These are phyloP conservation scores for Mirounga angustirostris DNA, from an alignment of 2,113 vertebrate genomes.

Conservation along the genomic window DNA sequence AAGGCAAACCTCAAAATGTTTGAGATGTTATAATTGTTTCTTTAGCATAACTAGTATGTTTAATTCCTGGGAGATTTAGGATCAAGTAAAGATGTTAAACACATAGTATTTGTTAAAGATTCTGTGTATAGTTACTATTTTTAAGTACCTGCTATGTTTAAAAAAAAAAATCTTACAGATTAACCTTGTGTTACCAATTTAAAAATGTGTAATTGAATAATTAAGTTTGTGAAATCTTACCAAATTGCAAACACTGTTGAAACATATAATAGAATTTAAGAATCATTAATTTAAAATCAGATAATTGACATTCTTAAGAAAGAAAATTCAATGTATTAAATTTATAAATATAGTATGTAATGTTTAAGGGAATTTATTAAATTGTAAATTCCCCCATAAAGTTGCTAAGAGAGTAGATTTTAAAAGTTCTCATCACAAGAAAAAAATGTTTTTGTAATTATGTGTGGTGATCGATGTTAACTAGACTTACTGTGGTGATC, in stretches of 20 bases:
- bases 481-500: too few species aligned
- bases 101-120: slow-evolving; percentile 2
- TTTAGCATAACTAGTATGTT: background rate
- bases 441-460: background rate
- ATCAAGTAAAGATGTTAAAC: background rate
- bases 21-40: background rate
- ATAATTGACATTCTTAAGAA: background rate
- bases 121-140: background rate
- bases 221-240: slow-evolving; percentile 34
- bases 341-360: background rate
- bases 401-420: background rate
- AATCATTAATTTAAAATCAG: background rate
- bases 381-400: background rate
- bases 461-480: background rate
- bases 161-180: background rate
- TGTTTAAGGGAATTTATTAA: slow-evolving; percentile 3
- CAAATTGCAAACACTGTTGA: background rate
- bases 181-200: background rate
- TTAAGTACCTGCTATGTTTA: background rate
- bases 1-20: background rate
- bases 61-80: background rate
- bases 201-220: background rate
- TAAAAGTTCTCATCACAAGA: background rate
- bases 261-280: background rate
- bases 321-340: background rate